Evolutionary conservation across 2,888 invertebrate genomes (phyloP), one percentile per base, ranked within the genome.

Genomic region (Scrobipalpa costella): DNA sequence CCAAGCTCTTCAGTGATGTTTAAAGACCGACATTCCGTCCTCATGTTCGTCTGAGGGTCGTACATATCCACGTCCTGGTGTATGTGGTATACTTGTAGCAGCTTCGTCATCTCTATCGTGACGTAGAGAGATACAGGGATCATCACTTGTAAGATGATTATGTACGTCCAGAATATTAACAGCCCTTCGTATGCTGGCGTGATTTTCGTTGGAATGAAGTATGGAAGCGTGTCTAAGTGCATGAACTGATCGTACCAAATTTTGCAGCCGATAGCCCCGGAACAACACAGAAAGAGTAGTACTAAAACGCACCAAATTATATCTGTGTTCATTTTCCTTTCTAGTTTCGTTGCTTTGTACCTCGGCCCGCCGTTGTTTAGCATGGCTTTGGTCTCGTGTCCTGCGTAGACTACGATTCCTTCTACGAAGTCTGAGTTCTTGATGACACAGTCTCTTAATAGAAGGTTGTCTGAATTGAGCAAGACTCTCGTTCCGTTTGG

Each of bases 1-100:
- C 99, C 99, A 73, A 99, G 93, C 87, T 99, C 99, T 85, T 99
- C 99, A 0, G 98, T 98, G 69, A 99, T 98, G 84, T 99, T 99
- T 79, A 98, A 93, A 50, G 98, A 98, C 49, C 98, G 94, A 83
- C 98, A 99, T 86, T 98, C 88, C 0, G 84, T 84, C 34, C 90
- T 92, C 74, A 95, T 96, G 82, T 98, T 96, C 40, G 95, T 95
- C 64, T 94, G 93, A 19, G 94, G 93, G 84, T 99, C 97, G 84
- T 96, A 98, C 80, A 99, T 93, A 71, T 97, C 95, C 13, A 94
- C 90, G 84, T 99, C 98, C 75, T 97, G 95, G 77, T 97, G 96
- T 75, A 99, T 98, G 84, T 98, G 98, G 87, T 96, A 98, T 59
- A 98, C 97, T 92, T 99, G 99, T 66, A 97, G 93, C 68, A 99